These are phyloP conservation scores for Taurulus bubalis DNA, from an alignment of 2,113 vertebrate species.

Conservation along the genomic window DNA sequence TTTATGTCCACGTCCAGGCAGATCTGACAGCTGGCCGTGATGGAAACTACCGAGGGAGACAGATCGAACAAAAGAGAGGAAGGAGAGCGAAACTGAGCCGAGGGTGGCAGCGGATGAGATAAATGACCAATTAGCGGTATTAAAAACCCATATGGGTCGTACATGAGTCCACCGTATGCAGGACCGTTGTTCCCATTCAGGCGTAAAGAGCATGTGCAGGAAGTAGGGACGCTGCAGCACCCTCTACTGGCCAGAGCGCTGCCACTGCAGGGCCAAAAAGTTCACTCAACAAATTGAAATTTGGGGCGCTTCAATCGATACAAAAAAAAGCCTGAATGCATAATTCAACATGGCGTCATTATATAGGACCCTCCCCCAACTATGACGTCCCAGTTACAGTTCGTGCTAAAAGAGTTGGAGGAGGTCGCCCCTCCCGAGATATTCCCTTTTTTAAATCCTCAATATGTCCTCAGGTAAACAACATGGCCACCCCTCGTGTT, in stretches of 20 bases:
- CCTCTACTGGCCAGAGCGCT: background rate
- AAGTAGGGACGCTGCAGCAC: background rate
- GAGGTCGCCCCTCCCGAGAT: too few species aligned
- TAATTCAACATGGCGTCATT: too few species aligned
- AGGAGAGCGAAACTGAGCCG: background rate
- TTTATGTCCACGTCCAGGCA: background rate
- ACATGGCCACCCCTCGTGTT: background rate
- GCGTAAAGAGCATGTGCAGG: too few species aligned
- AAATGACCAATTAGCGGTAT: too few species aligned
- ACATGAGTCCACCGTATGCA: background rate
- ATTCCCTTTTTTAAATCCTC: too few species aligned
- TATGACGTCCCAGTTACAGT: too few species aligned
- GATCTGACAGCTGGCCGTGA: conserved; percentile 6
- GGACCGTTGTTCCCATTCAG: background rate
- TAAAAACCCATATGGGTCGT: background rate
- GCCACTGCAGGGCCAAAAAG: too few species aligned
- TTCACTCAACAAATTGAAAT: too few species aligned
- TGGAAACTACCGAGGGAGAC: background rate
- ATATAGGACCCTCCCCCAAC: too few species aligned
- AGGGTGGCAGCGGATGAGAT: background rate
- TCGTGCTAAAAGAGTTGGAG: too few species aligned
- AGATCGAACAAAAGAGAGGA: background rate
- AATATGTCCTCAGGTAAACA: background rate
- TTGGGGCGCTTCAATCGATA: too few species aligned
- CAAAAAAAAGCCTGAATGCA: too few species aligned